Conservation (phyloP, 2,797 vertebrate species). For the Pseudomugil tenellus region DNA sequence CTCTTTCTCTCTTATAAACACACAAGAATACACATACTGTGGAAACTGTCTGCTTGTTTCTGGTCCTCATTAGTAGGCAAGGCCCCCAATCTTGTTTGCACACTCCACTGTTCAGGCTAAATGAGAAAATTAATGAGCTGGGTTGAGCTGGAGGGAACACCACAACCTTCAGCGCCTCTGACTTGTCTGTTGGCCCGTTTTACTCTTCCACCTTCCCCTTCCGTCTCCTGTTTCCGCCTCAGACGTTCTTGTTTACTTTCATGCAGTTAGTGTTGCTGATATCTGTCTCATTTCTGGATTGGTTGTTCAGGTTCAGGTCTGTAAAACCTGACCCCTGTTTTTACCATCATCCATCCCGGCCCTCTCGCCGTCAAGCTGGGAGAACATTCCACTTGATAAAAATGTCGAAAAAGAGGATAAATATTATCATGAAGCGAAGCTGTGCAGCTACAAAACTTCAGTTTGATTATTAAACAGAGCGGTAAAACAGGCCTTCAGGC, state of each 20-base stretch:
- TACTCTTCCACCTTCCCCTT: constrained; percentile 36
- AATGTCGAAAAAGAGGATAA: constrained; percentile 14
- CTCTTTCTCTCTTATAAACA: constrained; percentile 3
- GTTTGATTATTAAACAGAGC: constrained; percentile 29
- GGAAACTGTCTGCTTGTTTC: constrained; percentile 41
- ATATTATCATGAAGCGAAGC: neutral
- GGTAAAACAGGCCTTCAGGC: constrained; percentile 10
- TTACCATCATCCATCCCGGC: neutral
- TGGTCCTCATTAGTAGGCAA: constrained; percentile 74
- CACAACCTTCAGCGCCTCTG: constrained; percentile 55
- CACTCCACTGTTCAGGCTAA: constrained; percentile 78
- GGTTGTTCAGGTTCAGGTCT: constrained; percentile 16
- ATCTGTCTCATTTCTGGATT: constrained; percentile 6
- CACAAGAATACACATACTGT: constrained; percentile 24
- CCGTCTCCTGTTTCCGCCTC: constrained; percentile 22
- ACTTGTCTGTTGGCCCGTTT: constrained; percentile 39
- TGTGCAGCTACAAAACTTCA: constrained; percentile 3
- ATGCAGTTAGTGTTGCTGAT: constrained; percentile 17
- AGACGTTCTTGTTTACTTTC: constrained; percentile 44
- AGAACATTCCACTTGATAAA: constrained; percentile 5
- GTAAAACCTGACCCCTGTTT: constrained; percentile 29
- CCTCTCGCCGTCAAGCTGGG: neutral
- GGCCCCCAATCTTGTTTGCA: constrained; percentile 74
- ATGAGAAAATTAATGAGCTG: constrained; percentile 82
- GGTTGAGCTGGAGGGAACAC: constrained; percentile 63